phyloP scores from a whole-genome alignment of 2,113 vertebrate genomes.

The Syngnathoides biaculeatus region DNA sequence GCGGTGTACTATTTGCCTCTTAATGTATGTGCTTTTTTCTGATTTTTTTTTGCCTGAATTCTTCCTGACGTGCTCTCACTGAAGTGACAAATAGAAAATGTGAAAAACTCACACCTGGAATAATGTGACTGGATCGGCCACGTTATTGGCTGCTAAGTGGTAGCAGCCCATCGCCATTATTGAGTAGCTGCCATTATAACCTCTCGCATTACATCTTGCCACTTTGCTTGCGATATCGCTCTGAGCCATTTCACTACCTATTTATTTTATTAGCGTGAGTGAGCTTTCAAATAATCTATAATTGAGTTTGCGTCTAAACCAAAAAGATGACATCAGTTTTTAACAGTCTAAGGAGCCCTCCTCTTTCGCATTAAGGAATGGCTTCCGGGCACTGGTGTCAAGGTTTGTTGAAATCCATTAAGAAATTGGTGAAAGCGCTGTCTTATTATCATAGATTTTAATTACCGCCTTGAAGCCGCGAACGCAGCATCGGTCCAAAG shows the following conservation, averaged over 20 bases:
- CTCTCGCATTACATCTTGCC: slow-evolving; percentile 26
- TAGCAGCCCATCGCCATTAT: slow-evolving; percentile 44
- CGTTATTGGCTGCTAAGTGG: slow-evolving; percentile 40
- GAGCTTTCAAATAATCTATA: slow-evolving; percentile 22
- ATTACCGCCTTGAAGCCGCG: slow-evolving; percentile 56
- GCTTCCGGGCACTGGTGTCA: slow-evolving; percentile 29
- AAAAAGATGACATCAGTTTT: slow-evolving; percentile 28
- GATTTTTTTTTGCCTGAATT: background rate
- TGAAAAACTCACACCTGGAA: background rate
- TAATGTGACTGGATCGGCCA: slow-evolving; percentile 17
- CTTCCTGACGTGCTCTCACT: background rate
- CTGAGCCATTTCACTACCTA: slow-evolving; percentile 13
- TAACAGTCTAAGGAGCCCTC: slow-evolving; percentile 17
- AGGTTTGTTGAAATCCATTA: slow-evolving; percentile 53
- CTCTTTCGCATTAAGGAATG: slow-evolving; percentile 26
- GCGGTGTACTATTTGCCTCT: no score
- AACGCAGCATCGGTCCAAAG: slow-evolving; percentile 35
- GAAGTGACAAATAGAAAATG: background rate
- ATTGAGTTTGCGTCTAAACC: slow-evolving; percentile 35
- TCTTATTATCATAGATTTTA: slow-evolving; percentile 56
- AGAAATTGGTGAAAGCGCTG: slow-evolving; percentile 41
- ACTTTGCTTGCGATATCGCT: slow-evolving; percentile 17
- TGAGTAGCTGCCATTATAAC: slow-evolving; percentile 40
- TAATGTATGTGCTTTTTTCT: background rate
- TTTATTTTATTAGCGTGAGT: slow-evolving; percentile 28